Base-by-base conservation (phyloP, 2,888 invertebrate species). In the Dastarcus helophoroides region DNA sequence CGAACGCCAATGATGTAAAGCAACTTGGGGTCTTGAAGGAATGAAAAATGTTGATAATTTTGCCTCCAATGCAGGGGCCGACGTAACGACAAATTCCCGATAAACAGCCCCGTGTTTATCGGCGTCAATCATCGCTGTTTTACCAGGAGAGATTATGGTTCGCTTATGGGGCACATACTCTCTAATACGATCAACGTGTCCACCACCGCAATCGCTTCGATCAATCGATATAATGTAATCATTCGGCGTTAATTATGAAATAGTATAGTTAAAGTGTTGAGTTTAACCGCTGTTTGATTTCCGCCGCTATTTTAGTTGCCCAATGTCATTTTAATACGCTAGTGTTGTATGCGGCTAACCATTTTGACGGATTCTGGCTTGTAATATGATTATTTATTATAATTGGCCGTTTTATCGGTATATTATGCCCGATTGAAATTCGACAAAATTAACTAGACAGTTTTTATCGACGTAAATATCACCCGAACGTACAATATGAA, bases 201-300 rank as follows among this genome's bases (percentile, higher is more conserved):
- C 15, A 31, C 25, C 15, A 14, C 29, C 41, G 42, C 47, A 48
- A 47, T 48, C 46, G 46, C 39, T 23, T 50, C 51, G 51, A 53
- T 53, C 56, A 53, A 55, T 55, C 54, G 51, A 54, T 55, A 51
- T 53, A 54, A 55, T 53, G 51, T 54, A 56, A 57, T 56, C 54
- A 54, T 53, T 50, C 50, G 47, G 48, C 48, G 53, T 54, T 55
- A 57, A 57, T 32, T 32, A 32, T 32, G 23, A 32, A 32, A 32
- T 27, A 32, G 26, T 32, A 27, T 10, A 14, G 22, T 27, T 27
- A 31, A 32, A 24, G 24, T 22, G 31, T 26, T 19, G 19, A 19
- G 7, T n/a, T 55, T 54, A 54, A 54, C 54, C 53, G 52, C 53
- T 48, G 55, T 55, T 54, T 54, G 54, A 54, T 54, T 53, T 54